phyloP scores from a whole-genome alignment of 2,113 vertebrate genomes.

The Pseudorasbora parva region DNA sequence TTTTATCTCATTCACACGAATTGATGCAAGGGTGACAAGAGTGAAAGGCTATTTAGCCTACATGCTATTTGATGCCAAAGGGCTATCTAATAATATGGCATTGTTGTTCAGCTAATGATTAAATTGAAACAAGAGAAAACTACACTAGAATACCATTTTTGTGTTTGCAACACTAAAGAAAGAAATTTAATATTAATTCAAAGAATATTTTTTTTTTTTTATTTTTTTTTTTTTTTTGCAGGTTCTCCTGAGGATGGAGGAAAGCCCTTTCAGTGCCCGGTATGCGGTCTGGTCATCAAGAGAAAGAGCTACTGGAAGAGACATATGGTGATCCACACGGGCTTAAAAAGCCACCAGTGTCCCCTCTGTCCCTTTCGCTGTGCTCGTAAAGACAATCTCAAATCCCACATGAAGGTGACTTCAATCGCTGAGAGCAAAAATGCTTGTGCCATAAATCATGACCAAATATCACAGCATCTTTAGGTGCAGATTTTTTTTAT shows the following conservation, averaged over 20 bases:
- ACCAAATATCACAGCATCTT: neutral
- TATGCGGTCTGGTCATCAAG: constrained; percentile 98
- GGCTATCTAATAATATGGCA: constrained; percentile 10
- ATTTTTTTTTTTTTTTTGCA: constrained; percentile 59
- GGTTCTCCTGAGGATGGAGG: constrained; percentile 95
- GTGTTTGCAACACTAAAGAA: neutral
- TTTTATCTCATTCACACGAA: constrained; percentile 10
- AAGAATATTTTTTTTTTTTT: neutral
- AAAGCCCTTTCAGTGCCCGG: constrained; percentile 98
- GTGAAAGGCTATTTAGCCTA: constrained; percentile 18
- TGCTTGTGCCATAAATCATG: constrained; percentile 2
- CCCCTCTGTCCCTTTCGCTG: constrained; percentile 97
- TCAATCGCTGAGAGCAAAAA: neutral
- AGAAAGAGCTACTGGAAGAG: constrained; percentile 99
- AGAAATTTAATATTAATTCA: neutral
- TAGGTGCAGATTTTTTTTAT: neutral
- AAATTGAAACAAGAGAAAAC: neutral
- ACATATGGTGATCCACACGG: constrained; percentile 99
- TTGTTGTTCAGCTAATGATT: neutral
- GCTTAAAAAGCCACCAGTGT: constrained; percentile 98
- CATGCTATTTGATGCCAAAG: constrained; percentile 5
- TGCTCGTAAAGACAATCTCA: constrained; percentile 99
- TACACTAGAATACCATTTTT: neutral
- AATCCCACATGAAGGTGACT: constrained; percentile 98
- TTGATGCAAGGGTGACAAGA: constrained; percentile 19